Evolutionary conservation across 1,140 invertebrate species (phyloP).

Genomic region (Caenorhabditis tropicalis): DNA sequence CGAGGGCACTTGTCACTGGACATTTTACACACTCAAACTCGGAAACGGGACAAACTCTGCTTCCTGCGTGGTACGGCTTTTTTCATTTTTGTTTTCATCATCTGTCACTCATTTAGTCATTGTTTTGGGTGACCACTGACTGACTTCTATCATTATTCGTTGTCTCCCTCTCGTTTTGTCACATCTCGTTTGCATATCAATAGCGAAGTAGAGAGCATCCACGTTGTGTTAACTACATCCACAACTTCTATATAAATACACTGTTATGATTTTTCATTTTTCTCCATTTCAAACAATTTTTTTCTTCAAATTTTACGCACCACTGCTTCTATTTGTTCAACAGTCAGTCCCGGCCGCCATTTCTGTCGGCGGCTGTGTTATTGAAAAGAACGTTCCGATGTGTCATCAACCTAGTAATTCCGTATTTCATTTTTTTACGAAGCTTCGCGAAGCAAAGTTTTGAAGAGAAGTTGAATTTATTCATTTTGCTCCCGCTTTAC

Average conservation of each 20-base stretch:
- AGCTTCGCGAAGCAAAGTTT: not conserved
- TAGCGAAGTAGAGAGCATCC: not conserved
- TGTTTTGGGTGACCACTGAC: not conserved
- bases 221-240: not conserved
- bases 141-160: not conserved
- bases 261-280: not conserved
- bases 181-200: slow-evolving; percentile 32
- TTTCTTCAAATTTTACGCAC: slow-evolving; percentile 10
- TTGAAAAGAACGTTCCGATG: not conserved
- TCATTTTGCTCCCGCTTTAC: not conserved
- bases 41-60: slow-evolving; percentile 16
- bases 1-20: not conserved
- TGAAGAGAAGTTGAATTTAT: not conserved
- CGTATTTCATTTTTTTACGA: not conserved
- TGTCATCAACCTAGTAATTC: slow-evolving; percentile 29
- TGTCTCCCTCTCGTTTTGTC: not conserved
- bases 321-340: slow-evolving; percentile 27
- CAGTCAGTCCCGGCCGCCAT: slow-evolving; percentile 14
- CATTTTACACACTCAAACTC: slow-evolving; percentile 39
- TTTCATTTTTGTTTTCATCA: slow-evolving; percentile 23
- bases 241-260: not conserved
- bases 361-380: slow-evolving; percentile 2
- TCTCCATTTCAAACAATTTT: not conserved
- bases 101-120: slow-evolving; percentile 30
- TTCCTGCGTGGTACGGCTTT: not conserved